Evolutionary conservation across 2,888 invertebrate species (phyloP).

Genomic region (Rotaria macrura): DNA sequence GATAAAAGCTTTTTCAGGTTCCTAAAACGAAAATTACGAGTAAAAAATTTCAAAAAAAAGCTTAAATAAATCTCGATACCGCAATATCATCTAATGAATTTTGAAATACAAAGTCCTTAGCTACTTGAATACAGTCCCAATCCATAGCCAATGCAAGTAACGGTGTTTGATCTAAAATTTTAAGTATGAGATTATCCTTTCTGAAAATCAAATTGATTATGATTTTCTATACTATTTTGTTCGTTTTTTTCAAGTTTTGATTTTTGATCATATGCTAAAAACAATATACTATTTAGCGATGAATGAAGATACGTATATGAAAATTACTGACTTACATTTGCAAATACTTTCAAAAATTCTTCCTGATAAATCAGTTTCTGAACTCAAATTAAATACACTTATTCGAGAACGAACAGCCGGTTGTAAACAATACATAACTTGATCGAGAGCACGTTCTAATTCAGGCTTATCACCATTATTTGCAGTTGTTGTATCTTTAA

Average conservation of each 20-base stretch:
- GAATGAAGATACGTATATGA: too few species aligned
- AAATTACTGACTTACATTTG: not conserved
- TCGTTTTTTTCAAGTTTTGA: not conserved
- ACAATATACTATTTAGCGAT: too few species aligned
- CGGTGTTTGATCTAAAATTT: not conserved
- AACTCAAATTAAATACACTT: not conserved
- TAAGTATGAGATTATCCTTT: not conserved
- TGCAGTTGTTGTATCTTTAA: too few species aligned
- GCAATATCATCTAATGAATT: not conserved
- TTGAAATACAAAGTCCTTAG: not conserved
- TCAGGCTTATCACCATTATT: not conserved
- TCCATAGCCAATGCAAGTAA: not conserved
- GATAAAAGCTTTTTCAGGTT: not conserved
- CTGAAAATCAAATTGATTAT: too few species aligned
- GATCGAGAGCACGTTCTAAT: too few species aligned
- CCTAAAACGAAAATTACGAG: not conserved
- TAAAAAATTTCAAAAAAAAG: not conserved
- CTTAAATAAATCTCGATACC: not conserved
- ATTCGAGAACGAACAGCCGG: not conserved
- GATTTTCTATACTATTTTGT: too few species aligned
- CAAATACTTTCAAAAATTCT: not conserved
- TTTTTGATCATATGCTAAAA: not conserved
- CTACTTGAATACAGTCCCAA: not conserved
- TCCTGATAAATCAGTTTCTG: not conserved
- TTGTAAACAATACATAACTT: slow-evolving; percentile 4